Base-by-base conservation (phyloP, 1,140 invertebrate species). In the Drosophila pachea region DNA sequence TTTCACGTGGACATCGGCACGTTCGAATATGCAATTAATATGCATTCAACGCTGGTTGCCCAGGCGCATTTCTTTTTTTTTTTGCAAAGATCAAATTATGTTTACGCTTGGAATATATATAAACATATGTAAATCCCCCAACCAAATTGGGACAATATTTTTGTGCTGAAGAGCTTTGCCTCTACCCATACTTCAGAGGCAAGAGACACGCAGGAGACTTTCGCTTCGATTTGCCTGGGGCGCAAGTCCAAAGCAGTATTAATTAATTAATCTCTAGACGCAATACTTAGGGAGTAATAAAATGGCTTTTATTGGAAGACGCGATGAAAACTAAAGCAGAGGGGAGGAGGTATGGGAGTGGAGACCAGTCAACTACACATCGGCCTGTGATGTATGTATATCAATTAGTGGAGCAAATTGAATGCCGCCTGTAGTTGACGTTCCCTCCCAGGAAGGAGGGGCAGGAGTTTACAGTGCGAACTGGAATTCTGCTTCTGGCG, bases 351-450 rank as follows among this genome's bases (percentile, higher is more conserved):
- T n/a, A n/a, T n/a, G n/a, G n/a, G n/a, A n/a, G n/a, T n/a, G n/a
- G n/a, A n/a, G n/a, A n/a, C n/a, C n/a, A n/a, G n/a, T n/a, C n/a
- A n/a, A n/a, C n/a, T n/a, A n/a, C n/a, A n/a, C n/a, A n/a, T n/a
- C 29, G 72, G 58, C 42, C 47, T 31, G 14, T 52, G 60, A 63
- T 52, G 60, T 42, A 83, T 83, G 76, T 86, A 79, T 83, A 81
- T 76, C 79, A 83, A 83, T 83, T 83, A 86, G 79, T 84, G 61
- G 73, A 32, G 68, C 78, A 82, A 83, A 82, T 82, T 78, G 78
- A 84, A 61, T 83, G 78, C 64, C 40, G 45, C 16, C 45, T 47
- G 45, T 5, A 12, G 53, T 33, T 55, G 42, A n/a, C 12, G 40
- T 42, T 83, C 75, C 64, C 40, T 6, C 33, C 32, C 66, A 38